Base-by-base conservation (phyloP, 1,140 invertebrate genomes). In the Helicoverpa armigera region DNA sequence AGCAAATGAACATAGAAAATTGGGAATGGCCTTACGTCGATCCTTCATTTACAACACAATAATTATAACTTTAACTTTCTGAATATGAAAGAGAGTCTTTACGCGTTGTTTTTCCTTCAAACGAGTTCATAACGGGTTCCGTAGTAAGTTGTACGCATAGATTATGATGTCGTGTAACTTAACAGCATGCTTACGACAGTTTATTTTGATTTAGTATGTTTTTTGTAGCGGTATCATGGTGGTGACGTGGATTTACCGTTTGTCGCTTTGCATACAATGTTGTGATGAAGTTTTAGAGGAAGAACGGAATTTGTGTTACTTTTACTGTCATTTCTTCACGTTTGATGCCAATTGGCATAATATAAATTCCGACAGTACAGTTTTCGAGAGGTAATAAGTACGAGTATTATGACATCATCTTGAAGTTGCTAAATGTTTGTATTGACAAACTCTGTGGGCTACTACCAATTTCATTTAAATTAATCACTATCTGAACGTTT, bases 221-320 rank as follows among this genome's bases (percentile, higher is more conserved):
- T 18, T 16, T 60, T 60, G 58, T 60, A 60, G 58, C 58, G 58
- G 58, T 60, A 60, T n/a, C 13, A 12, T 3, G 18, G 18, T 29
- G 29, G 18, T 60, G 23, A 60, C 58, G 58, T 60, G 29, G 29
- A 3, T 29, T 60, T 60, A 60, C 58, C 58, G 58, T 60, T 60
- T 60, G 18, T 11, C 3, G 29, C 11, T 60, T 29, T 29, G 29
- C 58, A 60, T 60, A 60, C 58, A 60, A 60, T 60, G 58, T 60
- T 60, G 58, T 16, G 58, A 60, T 60, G 11, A 9, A 18, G 54
- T 18, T 18, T n/a, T 60, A 12, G 13, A 60, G 5, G 16, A 60
- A 60, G 18, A 12, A 60, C 35, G 58, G 58, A 60, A 60, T 60
- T 60, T 31, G 12, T 29, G 58, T 60, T 60, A 58, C n/a, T 5